A percentile compares a stretch with the other conserved stretches of the same genome.
Evolutionary conservation across 2,797 vertebrate genomes (phyloP).

Genomic region (Acanthurus leucopareius): DNA sequence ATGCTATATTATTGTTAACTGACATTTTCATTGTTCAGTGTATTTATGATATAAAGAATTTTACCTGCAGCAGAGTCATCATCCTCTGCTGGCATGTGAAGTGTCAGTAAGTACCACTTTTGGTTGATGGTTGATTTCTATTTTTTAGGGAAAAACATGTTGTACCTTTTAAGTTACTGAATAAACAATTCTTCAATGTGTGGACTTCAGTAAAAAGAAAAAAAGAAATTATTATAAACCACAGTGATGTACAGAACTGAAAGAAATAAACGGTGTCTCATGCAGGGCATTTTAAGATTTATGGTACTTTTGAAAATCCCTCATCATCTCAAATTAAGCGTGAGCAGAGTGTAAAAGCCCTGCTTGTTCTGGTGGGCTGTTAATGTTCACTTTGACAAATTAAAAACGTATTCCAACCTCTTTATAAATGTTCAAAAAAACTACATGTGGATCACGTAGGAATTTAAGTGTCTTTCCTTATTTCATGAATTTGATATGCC

Average conservation of each 20-base stretch:
- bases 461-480: conserved; percentile 3
- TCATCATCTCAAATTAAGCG: conserved; percentile 9
- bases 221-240: background rate
- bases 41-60: too few species aligned
- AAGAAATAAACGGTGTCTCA: background rate
- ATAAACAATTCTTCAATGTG: too few species aligned
- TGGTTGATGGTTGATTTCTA: too few species aligned
- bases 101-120: too few species aligned
- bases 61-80: too few species aligned
- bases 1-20: background rate
- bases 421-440: conserved; percentile 22
- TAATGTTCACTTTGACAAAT: conserved; percentile 23
- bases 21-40: background rate
- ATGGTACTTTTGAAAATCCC: background rate
- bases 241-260: background rate
- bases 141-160: too few species aligned
- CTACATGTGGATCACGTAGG: conserved; percentile 33
- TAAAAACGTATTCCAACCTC: conserved; percentile 36
- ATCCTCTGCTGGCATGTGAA: too few species aligned
- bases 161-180: too few species aligned
- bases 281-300: background rate
- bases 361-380: background rate
- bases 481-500: conserved; percentile 19
- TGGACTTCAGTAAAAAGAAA: background rate
- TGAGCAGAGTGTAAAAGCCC: background rate